Percentiles rank a stretch among this genome's conserved stretches.
phyloP scores from a whole-genome alignment of 2,113 vertebrate genomes.

The Motacilla alba region DNA sequence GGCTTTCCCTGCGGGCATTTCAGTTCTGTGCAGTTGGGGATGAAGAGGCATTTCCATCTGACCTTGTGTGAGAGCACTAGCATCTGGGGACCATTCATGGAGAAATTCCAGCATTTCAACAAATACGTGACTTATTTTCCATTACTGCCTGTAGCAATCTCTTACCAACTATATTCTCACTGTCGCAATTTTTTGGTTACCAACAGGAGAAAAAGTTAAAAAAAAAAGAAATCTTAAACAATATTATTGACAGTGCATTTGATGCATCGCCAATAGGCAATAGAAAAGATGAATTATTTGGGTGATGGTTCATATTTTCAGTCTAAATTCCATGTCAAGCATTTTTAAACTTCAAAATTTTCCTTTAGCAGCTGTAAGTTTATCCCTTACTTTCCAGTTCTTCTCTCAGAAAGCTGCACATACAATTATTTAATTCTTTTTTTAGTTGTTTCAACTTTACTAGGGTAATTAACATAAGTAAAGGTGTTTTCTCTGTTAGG shows the following conservation, averaged over 20 bases:
- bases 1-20: accelerated
- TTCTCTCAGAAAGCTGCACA: not conserved
- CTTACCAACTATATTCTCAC: not conserved
- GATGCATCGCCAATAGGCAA: not conserved
- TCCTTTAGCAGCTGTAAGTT: not conserved
- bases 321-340: not conserved
- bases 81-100: not conserved
- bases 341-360: not conserved
- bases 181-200: not conserved
- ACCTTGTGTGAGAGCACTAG: not conserved
- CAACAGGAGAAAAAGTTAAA: not conserved
- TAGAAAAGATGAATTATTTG: not conserved
- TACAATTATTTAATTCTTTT: not conserved
- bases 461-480: not conserved
- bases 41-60: not conserved
- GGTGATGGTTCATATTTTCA: not conserved
- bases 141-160: not conserved
- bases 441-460: not conserved
- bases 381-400: not conserved
- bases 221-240: not conserved
- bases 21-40: not conserved
- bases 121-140: not conserved
- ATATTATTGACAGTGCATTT: not conserved
- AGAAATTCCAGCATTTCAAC: not conserved
- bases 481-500: not conserved